These are phyloP conservation scores for Phlogophora meticulosa DNA, from an alignment of 2,888 invertebrate species.

Conservation along the genomic window DNA sequence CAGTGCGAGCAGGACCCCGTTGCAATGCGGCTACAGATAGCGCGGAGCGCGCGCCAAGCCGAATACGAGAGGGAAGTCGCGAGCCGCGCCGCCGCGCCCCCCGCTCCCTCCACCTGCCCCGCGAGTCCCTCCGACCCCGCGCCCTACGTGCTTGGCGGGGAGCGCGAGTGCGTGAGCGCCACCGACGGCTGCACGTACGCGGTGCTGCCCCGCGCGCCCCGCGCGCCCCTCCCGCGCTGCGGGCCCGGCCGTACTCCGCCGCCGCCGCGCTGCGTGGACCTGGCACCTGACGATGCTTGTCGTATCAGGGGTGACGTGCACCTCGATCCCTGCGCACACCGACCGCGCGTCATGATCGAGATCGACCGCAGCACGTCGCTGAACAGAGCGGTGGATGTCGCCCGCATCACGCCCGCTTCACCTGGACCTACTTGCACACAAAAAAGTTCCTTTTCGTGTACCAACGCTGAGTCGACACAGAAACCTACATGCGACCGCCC, in stretches of 20 bases:
- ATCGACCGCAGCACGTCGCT: constrained; percentile 67
- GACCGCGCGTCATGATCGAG: constrained; percentile 72
- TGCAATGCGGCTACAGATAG: constrained; percentile 66
- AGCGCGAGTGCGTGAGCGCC: constrained; percentile 53
- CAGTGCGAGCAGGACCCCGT: constrained; percentile 64
- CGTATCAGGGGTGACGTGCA: constrained; percentile 28
- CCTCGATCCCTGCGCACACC: constrained; percentile 77
- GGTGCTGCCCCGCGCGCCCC: constrained; percentile 61
- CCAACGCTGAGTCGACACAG: background rate
- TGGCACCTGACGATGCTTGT: constrained; percentile 69
- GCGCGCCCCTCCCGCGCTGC: constrained; percentile 43
- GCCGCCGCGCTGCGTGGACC: constrained; percentile 63
- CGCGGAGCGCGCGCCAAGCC: constrained; percentile 61
- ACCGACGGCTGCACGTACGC: constrained; percentile 66
- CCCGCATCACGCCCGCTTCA: background rate
- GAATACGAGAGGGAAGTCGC: constrained; percentile 67
- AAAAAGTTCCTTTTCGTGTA: background rate
- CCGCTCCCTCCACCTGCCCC: constrained; percentile 37
- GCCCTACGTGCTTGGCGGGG: constrained; percentile 57
- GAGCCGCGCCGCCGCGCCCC: constrained; percentile 34
- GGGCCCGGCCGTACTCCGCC: constrained; percentile 62
- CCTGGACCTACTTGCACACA: background rate
- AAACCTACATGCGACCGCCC: background rate
- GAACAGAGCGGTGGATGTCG: background rate
- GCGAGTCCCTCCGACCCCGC: constrained; percentile 52